Percentiles rank a stretch among this genome's conserved stretches.
phyloP scores from a whole-genome alignment of 2,797 vertebrate species.

The Dryobates pubescens region DNA sequence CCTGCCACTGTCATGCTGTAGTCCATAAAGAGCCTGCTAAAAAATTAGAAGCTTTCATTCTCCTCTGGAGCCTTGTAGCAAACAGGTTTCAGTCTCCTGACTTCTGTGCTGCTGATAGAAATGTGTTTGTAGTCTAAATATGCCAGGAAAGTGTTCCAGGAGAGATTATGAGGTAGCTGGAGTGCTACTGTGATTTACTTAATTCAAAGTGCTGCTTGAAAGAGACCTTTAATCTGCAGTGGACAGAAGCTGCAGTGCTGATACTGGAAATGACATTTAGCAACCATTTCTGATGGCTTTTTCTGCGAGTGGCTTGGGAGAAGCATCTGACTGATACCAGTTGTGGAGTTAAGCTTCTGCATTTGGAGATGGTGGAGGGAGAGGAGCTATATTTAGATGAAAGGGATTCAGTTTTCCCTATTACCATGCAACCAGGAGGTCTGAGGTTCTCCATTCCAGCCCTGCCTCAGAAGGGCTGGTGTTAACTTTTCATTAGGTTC shows the following conservation, averaged over 20 bases:
- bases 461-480: background rate
- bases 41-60: slow-evolving; percentile 50
- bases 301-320: slow-evolving; percentile 37
- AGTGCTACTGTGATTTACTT: slow-evolving; percentile 37
- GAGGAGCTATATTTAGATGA: slow-evolving; percentile 53
- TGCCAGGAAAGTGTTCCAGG: slow-evolving; percentile 8
- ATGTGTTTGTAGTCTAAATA: slow-evolving; percentile 54
- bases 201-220: slow-evolving; percentile 60
- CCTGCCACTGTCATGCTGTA: slow-evolving; percentile 11
- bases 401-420: slow-evolving; percentile 22
- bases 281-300: slow-evolving; percentile 57
- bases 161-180: slow-evolving; percentile 46
- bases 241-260: slow-evolving; percentile 50
- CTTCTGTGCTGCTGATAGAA: slow-evolving; percentile 37
- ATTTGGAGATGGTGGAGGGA: slow-evolving; percentile 43
- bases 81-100: slow-evolving; percentile 42
- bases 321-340: slow-evolving; percentile 24
- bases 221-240: slow-evolving; percentile 51
- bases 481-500: slow-evolving; percentile 10
- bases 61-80: background rate
- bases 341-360: slow-evolving; percentile 35
- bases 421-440: background rate
- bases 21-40: slow-evolving; percentile 21
- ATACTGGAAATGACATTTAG: slow-evolving; percentile 58
- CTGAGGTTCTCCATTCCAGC: background rate